Conservation (phyloP, 2,113 vertebrate species). For the Platysteira castanea region DNA sequence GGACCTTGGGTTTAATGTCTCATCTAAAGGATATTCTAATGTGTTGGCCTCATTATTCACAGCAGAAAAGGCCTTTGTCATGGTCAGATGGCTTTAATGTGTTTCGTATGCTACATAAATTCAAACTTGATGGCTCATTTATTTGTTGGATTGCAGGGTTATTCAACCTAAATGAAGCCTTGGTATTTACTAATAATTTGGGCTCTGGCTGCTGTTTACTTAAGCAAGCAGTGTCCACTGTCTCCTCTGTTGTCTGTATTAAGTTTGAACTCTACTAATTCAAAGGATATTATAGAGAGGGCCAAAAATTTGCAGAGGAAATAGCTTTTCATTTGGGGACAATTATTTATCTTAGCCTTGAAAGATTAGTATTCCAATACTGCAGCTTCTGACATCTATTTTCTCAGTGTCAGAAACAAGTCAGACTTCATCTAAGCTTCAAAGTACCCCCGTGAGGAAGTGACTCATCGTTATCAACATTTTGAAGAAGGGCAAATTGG, state of each 20-base stretch:
- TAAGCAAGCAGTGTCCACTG: slow-evolving; percentile 66
- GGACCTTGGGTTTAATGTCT: slow-evolving; percentile 75
- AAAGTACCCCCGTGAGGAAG: slow-evolving; percentile 14
- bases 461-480: neutral
- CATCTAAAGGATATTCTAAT: slow-evolving; percentile 74
- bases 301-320: slow-evolving; percentile 1
- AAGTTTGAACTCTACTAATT: slow-evolving; percentile 39
- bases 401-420: slow-evolving; percentile 37
- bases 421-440: neutral
- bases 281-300: slow-evolving; percentile 12
- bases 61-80: slow-evolving; percentile 80
- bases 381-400: slow-evolving; percentile 30
- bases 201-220: slow-evolving; percentile 72
- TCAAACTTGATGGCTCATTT: slow-evolving; percentile 81
- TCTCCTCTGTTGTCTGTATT: slow-evolving; percentile 45
- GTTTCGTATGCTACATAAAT: slow-evolving; percentile 83
- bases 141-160: slow-evolving; percentile 80
- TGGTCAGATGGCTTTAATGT: slow-evolving; percentile 82
- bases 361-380: slow-evolving; percentile 37
- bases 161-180: slow-evolving; percentile 77
- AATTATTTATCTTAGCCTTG: slow-evolving; percentile 22
- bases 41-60: slow-evolving; percentile 77
- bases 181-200: slow-evolving; percentile 79
- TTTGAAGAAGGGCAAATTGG: slow-evolving; percentile 1
- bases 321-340: slow-evolving; percentile 23